Percentiles rank a stretch among this genome's conserved stretches.
Conservation (phyloP, 2,113 vertebrate species). For the Sisor rabdophorus region DNA sequence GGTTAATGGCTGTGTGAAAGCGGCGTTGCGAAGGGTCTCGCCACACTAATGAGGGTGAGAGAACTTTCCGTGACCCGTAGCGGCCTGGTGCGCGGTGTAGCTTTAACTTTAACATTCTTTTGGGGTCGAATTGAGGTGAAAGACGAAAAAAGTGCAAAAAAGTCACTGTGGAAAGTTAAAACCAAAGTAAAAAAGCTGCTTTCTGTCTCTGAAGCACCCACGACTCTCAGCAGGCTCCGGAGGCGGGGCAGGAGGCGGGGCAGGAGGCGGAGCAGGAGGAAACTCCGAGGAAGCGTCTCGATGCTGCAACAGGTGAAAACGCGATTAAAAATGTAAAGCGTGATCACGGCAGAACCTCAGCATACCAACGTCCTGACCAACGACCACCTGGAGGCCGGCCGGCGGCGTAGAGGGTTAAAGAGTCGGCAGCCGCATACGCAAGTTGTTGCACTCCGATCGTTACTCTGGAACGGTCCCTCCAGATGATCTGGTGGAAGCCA, state of each 20-base stretch:
- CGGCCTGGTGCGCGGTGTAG: background rate
- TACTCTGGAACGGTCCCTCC: background rate
- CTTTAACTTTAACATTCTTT: background rate
- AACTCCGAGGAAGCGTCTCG: too few relatives aligned
- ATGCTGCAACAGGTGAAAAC: too few relatives aligned
- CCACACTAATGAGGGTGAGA: slow-evolving; percentile 55
- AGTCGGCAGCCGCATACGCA: too few relatives aligned
- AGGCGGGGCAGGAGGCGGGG: too few relatives aligned
- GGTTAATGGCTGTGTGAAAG: slow-evolving; percentile 65
- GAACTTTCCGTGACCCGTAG: slow-evolving; percentile 45
- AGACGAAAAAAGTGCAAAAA: background rate
- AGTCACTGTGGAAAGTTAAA: background rate
- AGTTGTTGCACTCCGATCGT: too few relatives aligned
- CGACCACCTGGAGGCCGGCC: too few relatives aligned
- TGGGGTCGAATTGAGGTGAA: slow-evolving; percentile 12
- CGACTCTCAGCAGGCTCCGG: background rate
- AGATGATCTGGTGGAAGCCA: background rate
- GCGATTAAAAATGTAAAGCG: too few relatives aligned
- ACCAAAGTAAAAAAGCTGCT: background rate
- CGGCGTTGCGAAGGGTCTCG: slow-evolving; percentile 49
- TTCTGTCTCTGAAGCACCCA: background rate
- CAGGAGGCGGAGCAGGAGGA: too few relatives aligned
- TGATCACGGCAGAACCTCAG: too few relatives aligned
- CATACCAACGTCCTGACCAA: too few relatives aligned
- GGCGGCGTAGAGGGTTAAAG: too few relatives aligned